These are phyloP conservation scores for Amphipyra berbera DNA, from an alignment of 2,888 invertebrate species.

Conservation along the genomic window DNA sequence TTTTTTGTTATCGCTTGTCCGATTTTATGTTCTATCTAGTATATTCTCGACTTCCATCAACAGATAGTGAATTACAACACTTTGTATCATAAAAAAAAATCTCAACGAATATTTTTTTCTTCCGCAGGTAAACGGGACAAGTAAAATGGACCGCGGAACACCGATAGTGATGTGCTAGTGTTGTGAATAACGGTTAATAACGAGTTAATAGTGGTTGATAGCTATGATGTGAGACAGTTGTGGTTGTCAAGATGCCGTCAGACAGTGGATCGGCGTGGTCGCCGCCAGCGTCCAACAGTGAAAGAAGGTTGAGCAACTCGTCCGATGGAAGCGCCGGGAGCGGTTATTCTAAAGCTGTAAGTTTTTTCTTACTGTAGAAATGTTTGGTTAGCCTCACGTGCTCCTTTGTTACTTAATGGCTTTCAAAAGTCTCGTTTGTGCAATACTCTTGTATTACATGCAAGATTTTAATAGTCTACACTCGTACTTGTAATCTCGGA, in stretches of 20 bases:
- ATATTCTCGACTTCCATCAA: slow-evolving; percentile 35
- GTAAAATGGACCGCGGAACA: slow-evolving; percentile 75
- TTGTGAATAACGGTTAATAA: slow-evolving; percentile 70
- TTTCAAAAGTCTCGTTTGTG: slow-evolving; percentile 44
- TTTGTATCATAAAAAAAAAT: slow-evolving; percentile 45
- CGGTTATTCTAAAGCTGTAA: slow-evolving; percentile 87
- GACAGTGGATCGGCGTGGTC: slow-evolving; percentile 87
- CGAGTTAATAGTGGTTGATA: slow-evolving; percentile 64
- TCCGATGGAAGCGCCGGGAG: slow-evolving; percentile 88
- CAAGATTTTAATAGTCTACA: slow-evolving; percentile 34
- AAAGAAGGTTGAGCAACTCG: slow-evolving; percentile 87
- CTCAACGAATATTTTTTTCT: slow-evolving; percentile 57
- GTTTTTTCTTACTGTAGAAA: slow-evolving; percentile 59
- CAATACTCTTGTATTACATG: slow-evolving; percentile 41
- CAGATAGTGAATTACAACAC: slow-evolving; percentile 50
- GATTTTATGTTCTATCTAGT: slow-evolving; percentile 45
- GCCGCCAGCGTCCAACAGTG: slow-evolving; percentile 85
- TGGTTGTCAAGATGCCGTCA: slow-evolving; percentile 84
- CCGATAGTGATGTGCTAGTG: slow-evolving; percentile 81
- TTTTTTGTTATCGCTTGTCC: slow-evolving; percentile 42
- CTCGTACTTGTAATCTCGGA: slow-evolving; percentile 33
- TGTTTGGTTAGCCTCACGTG: slow-evolving; percentile 34
- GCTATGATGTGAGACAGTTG: slow-evolving; percentile 83
- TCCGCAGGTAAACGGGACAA: slow-evolving; percentile 78
- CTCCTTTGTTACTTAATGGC: slow-evolving; percentile 34